A percentile compares a stretch with the other conserved stretches of the same genome.
Conservation (phyloP, 1,140 invertebrate genomes). For the Protaetia brevitarsis region DNA sequence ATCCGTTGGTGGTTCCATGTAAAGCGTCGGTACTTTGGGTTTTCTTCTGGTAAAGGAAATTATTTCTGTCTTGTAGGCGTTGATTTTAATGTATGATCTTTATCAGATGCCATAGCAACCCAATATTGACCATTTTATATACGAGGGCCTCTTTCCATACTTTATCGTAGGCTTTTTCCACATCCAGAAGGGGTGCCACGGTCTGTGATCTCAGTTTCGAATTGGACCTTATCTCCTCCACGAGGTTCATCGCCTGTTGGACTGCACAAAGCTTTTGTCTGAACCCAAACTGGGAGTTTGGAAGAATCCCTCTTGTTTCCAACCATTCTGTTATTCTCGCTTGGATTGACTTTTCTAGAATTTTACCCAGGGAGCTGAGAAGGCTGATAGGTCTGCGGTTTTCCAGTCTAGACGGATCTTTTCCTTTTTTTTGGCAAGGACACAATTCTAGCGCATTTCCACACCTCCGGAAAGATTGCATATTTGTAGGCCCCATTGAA, state of each 20-base stretch:
- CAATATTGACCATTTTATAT: no score
- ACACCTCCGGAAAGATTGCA: background rate
- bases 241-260: background rate
- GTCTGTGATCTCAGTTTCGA: background rate
- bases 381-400: slow-evolving; percentile 15
- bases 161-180: no score
- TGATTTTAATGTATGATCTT: no score
- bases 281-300: background rate
- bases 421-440: background rate
- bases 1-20: background rate
- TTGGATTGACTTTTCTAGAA: background rate
- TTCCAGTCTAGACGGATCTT: background rate
- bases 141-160: no score
- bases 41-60: background rate
- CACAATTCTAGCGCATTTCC: background rate
- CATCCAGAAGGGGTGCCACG: no score
- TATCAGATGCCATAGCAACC: no score
- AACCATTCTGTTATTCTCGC: background rate
- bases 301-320: background rate
- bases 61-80: background rate
- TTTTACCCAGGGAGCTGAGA: background rate
- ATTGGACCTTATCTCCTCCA: background rate
- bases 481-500: background rate
- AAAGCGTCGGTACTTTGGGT: background rate
- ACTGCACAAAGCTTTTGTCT: no score